Conservation (phyloP, 1,140 invertebrate genomes). For the Lepidostoma basale region DNA sequence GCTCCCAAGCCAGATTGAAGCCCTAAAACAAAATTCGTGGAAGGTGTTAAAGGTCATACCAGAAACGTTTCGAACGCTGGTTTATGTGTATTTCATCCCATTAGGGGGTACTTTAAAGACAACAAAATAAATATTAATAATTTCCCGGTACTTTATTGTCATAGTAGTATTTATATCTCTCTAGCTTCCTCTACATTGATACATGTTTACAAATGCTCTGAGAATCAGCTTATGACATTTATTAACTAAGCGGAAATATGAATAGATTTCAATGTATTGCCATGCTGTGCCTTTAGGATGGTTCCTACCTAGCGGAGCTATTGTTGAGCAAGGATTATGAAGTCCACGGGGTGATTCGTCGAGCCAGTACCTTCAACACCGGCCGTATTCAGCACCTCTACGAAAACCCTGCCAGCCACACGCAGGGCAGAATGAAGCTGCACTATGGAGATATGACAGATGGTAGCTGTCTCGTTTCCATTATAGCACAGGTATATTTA, state of each 20-base stretch:
- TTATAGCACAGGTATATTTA: constrained; percentile 81
- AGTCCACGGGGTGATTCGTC: constrained; percentile 94
- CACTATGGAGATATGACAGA: constrained; percentile 99
- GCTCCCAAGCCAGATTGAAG: too few relatives aligned
- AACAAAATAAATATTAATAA: too few relatives aligned
- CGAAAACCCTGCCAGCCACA: constrained; percentile 83
- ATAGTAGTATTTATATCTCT: too few relatives aligned
- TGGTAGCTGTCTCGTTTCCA: constrained; percentile 94
- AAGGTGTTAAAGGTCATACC: too few relatives aligned
- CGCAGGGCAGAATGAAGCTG: constrained; percentile 85
- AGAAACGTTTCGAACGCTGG: too few relatives aligned
- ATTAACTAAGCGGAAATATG: background rate
- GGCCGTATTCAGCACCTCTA: constrained; percentile 95
- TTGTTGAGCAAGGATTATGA: constrained; percentile 93
- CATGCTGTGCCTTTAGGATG: constrained; percentile 75
- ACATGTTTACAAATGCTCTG: too few relatives aligned
- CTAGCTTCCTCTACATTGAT: too few relatives aligned
- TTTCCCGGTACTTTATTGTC: too few relatives aligned
- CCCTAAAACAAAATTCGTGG: too few relatives aligned
- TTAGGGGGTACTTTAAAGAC: too few relatives aligned
- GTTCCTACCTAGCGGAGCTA: constrained; percentile 97
- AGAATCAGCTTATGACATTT: too few relatives aligned
- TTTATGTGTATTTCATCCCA: too few relatives aligned
- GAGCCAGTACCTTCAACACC: constrained; percentile 97
- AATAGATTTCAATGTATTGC: constrained; percentile 8